Percentiles rank a stretch among this genome's conserved stretches.
Evolutionary conservation across 2,888 invertebrate species (phyloP).

Genomic region (Pristionchus entomophagus): DNA sequence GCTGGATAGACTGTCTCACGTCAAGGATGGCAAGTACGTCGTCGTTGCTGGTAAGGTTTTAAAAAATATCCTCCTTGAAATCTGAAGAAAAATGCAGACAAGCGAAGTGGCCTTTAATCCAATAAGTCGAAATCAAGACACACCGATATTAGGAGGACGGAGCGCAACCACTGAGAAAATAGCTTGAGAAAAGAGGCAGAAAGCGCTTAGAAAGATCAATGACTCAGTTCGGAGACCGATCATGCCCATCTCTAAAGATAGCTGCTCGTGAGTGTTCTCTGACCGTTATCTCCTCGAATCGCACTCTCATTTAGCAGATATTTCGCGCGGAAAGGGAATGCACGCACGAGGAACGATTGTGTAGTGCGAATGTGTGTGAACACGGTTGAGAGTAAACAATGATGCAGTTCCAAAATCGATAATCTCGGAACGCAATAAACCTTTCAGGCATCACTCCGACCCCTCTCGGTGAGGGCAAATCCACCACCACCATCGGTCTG

Average conservation of each 20-base stretch:
- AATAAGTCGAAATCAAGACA: too few species aligned
- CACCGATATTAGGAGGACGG: too few species aligned
- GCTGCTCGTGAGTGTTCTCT: not conserved
- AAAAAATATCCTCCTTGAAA: too few species aligned
- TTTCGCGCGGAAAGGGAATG: not conserved
- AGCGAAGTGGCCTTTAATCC: too few species aligned
- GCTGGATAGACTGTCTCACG: slow-evolving; percentile 84
- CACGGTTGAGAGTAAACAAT: not conserved
- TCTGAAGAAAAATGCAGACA: not conserved
- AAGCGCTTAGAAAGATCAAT: not conserved
- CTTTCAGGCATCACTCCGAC: slow-evolving; percentile 91
- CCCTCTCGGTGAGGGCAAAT: slow-evolving; percentile 98
- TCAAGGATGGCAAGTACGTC: slow-evolving; percentile 89
- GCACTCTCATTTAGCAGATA: not conserved
- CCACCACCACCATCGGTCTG: slow-evolving; percentile 90
- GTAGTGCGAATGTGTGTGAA: not conserved
- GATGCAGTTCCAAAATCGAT: too few species aligned
- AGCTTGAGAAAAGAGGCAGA: not conserved
- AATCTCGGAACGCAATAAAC: too few species aligned
- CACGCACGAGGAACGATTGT: not conserved
- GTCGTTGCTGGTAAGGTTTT: slow-evolving; percentile 87
- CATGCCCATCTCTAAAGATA: not conserved
- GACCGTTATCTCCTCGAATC: not conserved
- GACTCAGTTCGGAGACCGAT: not conserved
- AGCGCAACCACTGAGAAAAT: not conserved